Evolutionary conservation across 2,888 invertebrate species (phyloP).

Genomic region (Rhingia campestris): DNA sequence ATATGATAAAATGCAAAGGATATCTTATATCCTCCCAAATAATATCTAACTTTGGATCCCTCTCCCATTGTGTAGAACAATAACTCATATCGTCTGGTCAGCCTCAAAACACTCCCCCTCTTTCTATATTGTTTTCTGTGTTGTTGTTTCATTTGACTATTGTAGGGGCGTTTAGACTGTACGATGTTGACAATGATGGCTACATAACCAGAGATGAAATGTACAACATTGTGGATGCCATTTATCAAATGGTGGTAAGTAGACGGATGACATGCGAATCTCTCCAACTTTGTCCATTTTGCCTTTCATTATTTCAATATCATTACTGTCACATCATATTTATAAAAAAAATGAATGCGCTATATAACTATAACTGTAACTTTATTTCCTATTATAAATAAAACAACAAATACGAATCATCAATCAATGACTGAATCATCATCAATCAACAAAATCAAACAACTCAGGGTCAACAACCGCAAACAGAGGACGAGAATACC

Average conservation of each 20-base stretch:
- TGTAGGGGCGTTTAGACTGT: conserved; percentile 97
- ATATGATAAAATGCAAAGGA: too few species aligned
- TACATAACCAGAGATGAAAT: conserved; percentile 97
- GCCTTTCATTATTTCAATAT: neutral
- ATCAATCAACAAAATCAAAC: conserved; percentile 8
- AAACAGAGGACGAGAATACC: conserved; percentile 94
- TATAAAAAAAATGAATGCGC: too few species aligned
- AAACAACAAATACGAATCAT: conserved; percentile 7
- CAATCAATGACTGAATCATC: conserved; percentile 3
- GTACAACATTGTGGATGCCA: conserved; percentile 98
- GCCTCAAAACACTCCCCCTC: conserved; percentile 11
- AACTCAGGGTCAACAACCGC: conserved; percentile 92
- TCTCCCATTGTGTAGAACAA: conserved; percentile 11
- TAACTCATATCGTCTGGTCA: conserved; percentile 61
- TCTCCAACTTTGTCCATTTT: neutral
- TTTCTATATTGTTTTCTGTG: conserved; percentile 4
- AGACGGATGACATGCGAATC: conserved; percentile 29
- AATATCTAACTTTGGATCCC: neutral
- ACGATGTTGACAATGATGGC: conserved; percentile 98
- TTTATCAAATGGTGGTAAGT: conserved; percentile 99
- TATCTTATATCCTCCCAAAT: too few species aligned
- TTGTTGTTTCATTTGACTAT: conserved; percentile 70
- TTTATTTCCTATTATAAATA: neutral
- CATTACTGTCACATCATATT: too few species aligned
- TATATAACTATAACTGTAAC: too few species aligned